Conservation (phyloP, 2,113 vertebrate genomes). For the Trematocara macrostoma region DNA sequence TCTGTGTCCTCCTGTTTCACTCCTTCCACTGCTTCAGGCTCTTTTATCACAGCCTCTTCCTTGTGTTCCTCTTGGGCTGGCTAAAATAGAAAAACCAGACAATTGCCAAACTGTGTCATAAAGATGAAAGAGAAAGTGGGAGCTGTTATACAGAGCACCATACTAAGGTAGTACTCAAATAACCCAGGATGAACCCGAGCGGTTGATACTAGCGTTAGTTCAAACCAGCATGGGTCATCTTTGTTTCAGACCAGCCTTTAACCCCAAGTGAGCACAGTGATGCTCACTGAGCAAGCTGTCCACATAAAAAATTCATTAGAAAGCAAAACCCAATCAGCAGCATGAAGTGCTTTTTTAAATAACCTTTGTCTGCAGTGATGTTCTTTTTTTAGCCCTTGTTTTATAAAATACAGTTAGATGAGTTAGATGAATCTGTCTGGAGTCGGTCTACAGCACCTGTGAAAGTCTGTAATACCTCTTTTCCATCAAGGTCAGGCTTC, state of each 20-base stretch:
- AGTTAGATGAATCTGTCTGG: background rate
- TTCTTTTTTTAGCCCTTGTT: background rate
- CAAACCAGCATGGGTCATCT: background rate
- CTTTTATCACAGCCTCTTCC: conserved; percentile 26
- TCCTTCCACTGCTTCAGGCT: conserved; percentile 63
- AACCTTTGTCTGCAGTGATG: background rate
- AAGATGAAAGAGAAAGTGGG: background rate
- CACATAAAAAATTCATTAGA: conserved; percentile 29
- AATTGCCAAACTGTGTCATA: background rate
- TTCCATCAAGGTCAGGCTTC: background rate
- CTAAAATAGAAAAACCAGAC: conserved; percentile 7
- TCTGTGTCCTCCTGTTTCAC: conserved; percentile 62
- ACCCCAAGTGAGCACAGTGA: background rate
- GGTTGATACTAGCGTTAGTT: background rate
- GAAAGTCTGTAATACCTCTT: background rate
- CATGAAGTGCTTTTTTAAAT: background rate
- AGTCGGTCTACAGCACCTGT: background rate
- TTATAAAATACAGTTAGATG: background rate
- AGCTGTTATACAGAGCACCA: background rate
- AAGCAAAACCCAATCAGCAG: background rate
- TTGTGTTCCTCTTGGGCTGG: conserved; percentile 68
- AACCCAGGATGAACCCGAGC: background rate
- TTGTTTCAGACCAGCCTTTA: background rate
- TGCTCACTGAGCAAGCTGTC: conserved; percentile 23
- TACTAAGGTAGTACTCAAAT: background rate